phyloP scores from a whole-genome alignment of 2,113 vertebrate species.

The Scopus umbretta region DNA sequence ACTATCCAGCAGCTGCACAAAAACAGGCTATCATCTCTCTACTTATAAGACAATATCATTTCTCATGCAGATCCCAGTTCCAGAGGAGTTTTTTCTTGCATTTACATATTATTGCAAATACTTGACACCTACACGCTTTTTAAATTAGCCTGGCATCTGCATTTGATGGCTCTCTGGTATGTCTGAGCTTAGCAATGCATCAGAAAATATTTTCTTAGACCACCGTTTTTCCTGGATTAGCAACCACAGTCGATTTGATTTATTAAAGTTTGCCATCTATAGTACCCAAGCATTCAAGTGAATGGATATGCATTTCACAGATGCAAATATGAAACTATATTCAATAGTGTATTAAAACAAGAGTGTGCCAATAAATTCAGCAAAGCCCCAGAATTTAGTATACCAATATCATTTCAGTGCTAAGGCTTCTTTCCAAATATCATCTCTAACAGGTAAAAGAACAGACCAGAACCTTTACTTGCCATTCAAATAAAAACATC shows the following conservation, averaged over 20 bases:
- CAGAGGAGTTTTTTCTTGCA: background rate
- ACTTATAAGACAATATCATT: background rate
- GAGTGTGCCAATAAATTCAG: background rate
- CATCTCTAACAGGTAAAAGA: background rate
- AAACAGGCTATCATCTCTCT: fast-evolving
- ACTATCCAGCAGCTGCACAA: background rate
- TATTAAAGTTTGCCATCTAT: background rate
- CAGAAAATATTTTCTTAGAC: background rate
- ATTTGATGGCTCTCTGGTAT: background rate
- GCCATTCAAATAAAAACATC: background rate
- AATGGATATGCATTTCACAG: background rate
- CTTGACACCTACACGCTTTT: background rate
- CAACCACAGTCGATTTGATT: background rate
- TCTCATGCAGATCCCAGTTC: background rate
- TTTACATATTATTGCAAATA: background rate
- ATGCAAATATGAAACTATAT: background rate
- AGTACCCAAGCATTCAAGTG: background rate
- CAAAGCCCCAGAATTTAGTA: background rate
- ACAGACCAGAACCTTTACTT: background rate
- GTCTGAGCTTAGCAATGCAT: background rate
- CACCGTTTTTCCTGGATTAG: background rate
- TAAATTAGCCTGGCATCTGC: background rate
- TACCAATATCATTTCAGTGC: background rate
- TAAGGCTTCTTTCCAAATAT: background rate
- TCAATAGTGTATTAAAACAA: background rate